These are phyloP conservation scores for Slavum lentiscoides DNA, from an alignment of 2,888 invertebrate genomes.

Conservation along the genomic window DNA sequence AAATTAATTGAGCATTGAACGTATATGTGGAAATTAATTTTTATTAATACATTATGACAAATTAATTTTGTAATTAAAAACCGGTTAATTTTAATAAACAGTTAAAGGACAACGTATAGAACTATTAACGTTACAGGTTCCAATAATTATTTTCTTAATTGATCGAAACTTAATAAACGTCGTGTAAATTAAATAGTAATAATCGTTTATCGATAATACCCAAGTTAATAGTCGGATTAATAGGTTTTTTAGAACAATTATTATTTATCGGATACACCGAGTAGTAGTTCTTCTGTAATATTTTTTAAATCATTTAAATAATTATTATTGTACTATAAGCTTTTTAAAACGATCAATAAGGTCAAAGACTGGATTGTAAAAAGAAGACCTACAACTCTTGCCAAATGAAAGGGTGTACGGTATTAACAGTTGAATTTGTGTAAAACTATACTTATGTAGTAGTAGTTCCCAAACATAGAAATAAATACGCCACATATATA, in stretches of 20 bases:
- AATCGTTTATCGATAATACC: not conserved
- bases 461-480: constrained; percentile 1
- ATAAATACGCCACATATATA: not conserved
- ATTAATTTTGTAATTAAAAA: no score
- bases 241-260: not conserved
- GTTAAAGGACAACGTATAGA: no score
- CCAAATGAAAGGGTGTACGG: constrained; percentile 16
- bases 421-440: constrained; percentile 28
- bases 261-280: not conserved
- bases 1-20: no score
- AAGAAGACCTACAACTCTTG: constrained; percentile 45
- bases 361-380: constrained; percentile 26
- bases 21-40: no score
- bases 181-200: not conserved
- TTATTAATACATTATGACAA: no score
- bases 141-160: no score
- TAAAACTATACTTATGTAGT: constrained; percentile 24
- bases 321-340: not conserved
- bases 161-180: no score
- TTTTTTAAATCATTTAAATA: constrained; percentile 4
- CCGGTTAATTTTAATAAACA: no score
- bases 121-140: no score
- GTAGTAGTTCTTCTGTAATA: not conserved
- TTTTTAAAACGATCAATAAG: constrained; percentile 28
- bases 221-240: not conserved